Percentiles rank a stretch among this genome's conserved stretches.
These are phyloP conservation scores for Conchocele bisecta DNA, from an alignment of 2,888 invertebrate species.

Conservation along the genomic window DNA sequence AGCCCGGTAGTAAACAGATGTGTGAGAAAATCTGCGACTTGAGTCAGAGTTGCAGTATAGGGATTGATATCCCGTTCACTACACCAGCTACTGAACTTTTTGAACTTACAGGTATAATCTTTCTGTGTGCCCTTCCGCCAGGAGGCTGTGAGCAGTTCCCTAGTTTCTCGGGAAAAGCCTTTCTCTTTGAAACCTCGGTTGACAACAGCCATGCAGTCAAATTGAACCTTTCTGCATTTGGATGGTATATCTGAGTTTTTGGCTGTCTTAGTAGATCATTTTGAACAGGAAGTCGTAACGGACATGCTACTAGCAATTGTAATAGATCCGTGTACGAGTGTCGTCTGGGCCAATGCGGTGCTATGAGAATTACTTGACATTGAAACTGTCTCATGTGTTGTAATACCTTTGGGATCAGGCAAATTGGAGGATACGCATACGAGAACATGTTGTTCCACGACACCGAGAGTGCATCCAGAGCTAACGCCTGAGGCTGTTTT, in stretches of 20 bases:
- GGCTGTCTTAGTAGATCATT: conserved; percentile 23
- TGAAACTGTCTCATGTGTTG: conserved; percentile 3
- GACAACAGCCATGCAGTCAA: conserved; percentile 30
- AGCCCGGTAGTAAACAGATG: conserved; percentile 17
- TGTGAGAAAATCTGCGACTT: conserved; percentile 37
- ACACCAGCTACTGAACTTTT: conserved; percentile 42
- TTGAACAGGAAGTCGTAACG: conserved; percentile 9
- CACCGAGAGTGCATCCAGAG: conserved; percentile 18
- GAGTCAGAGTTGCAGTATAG: conserved; percentile 27
- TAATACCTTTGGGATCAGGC: conserved; percentile 6
- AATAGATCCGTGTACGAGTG: conserved; percentile 18
- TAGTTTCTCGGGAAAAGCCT: conserved; percentile 32
- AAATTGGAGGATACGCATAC: conserved; percentile 34
- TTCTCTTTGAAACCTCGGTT: conserved; percentile 14
- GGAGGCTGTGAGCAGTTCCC: conserved; percentile 33
- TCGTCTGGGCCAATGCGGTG: conserved; percentile 25
- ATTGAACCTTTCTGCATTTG: conserved; percentile 14
- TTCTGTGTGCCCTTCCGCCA: conserved; percentile 34
- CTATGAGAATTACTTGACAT: conserved; percentile 17
- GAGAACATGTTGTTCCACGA: conserved; percentile 12
- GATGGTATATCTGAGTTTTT: conserved; percentile 19
- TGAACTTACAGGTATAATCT: conserved; percentile 35
- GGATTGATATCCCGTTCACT: conserved; percentile 32
- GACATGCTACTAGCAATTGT: conserved; percentile 20
- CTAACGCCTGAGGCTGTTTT: conserved; percentile 10